Evolutionary conservation across 1,140 invertebrate species (phyloP), one percentile per base, ranked within the genome.

Genomic region (Aradophagus sp.): DNA sequence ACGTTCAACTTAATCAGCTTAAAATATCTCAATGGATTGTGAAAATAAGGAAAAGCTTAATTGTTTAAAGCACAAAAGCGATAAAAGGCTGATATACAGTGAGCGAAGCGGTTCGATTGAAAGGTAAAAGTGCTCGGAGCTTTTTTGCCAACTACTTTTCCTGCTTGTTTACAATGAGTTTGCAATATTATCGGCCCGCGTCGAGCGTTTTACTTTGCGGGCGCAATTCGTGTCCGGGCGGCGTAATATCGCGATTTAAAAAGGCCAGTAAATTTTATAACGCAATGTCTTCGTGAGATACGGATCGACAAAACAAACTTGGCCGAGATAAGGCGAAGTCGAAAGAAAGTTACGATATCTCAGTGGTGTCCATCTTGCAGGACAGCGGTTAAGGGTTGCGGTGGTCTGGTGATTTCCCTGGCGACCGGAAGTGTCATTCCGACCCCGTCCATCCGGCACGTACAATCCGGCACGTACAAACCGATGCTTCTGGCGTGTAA

Each of bases 391-490:
- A 71, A 67, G 73, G 73, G 67, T 74, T 74, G 73, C 58, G 68
- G 73, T 61, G 59, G 48, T 59, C 63, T 70, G 62, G 59, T 75
- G 76, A 77, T 77, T 77, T 74, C 73, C 67, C 76, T 73, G 65
- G 73, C 68, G 73, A 74, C 71, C 73, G 73, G 66, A 77, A 73
- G 67, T 75, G 67, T 75, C 71, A 62, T 73, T 77, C 62, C 59
- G 32, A 68, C 63, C 63, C 71, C 62, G 58, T 68, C 67, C 62
- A 71, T 70, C 73, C 73, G 61, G 62, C 66, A 67, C 65, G 66
- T 74, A 74, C 61, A 58, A 63, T 65, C 68, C 68, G 36, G 69
- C 69, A 72, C 70, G 70, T 73, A 67, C 62, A 62, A 67, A 63
- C 61, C 70, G 52, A 73, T 73, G 62, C 62, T 67, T 29, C 55